These are phyloP conservation scores for Colletes gigas DNA, from an alignment of 1,140 invertebrate genomes.

Conservation along the genomic window DNA sequence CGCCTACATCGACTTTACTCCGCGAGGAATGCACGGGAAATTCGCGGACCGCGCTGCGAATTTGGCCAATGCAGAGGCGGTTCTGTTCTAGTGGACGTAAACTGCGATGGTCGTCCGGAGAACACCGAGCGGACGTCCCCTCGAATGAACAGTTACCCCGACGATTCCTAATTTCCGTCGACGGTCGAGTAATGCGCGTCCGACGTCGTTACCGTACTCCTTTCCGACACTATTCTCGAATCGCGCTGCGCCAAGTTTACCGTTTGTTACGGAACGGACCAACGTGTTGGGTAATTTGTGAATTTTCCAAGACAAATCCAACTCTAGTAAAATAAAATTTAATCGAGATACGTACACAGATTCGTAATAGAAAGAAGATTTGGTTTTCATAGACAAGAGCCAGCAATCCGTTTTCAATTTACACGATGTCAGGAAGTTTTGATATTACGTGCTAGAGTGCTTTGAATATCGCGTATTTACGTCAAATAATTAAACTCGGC, in stretches of 20 bases:
- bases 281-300: neutral
- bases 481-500: too few species aligned
- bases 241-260: neutral
- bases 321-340: too few species aligned
- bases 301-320: too few species aligned
- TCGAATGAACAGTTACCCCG: slow-evolving; percentile 9
- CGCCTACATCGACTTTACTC: neutral
- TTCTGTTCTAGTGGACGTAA: slow-evolving; percentile 16
- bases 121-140: neutral
- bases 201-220: too few species aligned
- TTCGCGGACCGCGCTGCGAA: slow-evolving; percentile 43
- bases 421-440: too few species aligned
- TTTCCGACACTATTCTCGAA: neutral
- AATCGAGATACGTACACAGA: too few species aligned
- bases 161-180: slow-evolving; percentile 21
- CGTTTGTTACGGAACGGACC: neutral
- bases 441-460: too few species aligned
- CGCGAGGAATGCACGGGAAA: slow-evolving; percentile 48
- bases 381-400: too few species aligned
- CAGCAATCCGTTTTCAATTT: too few species aligned
- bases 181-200: neutral
- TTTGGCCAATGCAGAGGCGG: neutral
- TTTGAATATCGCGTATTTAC: too few species aligned
- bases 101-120: neutral
- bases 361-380: too few species aligned